Percentiles rank a stretch among this genome's conserved stretches.
Evolutionary conservation across 2,113 vertebrate species (phyloP).

Genomic region (Epinephelus moara): DNA sequence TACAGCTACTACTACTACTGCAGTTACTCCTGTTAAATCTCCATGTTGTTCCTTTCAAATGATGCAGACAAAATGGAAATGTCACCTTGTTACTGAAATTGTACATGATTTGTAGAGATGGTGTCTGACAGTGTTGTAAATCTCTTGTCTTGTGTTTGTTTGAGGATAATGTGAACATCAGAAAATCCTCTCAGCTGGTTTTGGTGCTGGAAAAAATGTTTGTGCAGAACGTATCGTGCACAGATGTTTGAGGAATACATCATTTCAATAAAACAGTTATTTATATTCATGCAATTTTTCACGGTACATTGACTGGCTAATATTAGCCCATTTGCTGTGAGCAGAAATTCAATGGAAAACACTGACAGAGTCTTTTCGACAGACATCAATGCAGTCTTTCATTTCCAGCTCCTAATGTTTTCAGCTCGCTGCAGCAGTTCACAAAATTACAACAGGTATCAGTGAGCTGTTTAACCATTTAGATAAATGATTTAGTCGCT

Average conservation of each 20-base stretch:
- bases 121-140: constrained; percentile 16
- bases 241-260: constrained; percentile 3
- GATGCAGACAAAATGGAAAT: not conserved
- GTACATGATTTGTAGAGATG: constrained; percentile 17
- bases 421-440: constrained; percentile 31
- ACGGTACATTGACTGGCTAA: not conserved
- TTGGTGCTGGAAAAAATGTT: constrained; percentile 21
- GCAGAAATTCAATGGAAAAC: constrained; percentile 2
- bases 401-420: constrained; percentile 29
- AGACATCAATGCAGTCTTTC: constrained; percentile 21
- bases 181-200: constrained; percentile 38
- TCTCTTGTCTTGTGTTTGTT: constrained; percentile 14
- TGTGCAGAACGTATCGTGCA: constrained; percentile 1
- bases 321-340: constrained; percentile 10
- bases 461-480: constrained; percentile 62
- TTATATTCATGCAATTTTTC: constrained; percentile 16
- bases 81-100: constrained; percentile 12
- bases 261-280: not conserved
- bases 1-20: constrained; percentile 5
- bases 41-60: constrained; percentile 3
- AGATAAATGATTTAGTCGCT: constrained; percentile 55
- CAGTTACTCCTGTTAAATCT: not conserved
- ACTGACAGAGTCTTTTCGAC: not conserved
- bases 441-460: constrained; percentile 52
- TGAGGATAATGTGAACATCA: constrained; percentile 52